These are phyloP conservation scores for Vulpes vulpes DNA, from an alignment of 2,113 vertebrate species.

Conservation along the genomic window DNA sequence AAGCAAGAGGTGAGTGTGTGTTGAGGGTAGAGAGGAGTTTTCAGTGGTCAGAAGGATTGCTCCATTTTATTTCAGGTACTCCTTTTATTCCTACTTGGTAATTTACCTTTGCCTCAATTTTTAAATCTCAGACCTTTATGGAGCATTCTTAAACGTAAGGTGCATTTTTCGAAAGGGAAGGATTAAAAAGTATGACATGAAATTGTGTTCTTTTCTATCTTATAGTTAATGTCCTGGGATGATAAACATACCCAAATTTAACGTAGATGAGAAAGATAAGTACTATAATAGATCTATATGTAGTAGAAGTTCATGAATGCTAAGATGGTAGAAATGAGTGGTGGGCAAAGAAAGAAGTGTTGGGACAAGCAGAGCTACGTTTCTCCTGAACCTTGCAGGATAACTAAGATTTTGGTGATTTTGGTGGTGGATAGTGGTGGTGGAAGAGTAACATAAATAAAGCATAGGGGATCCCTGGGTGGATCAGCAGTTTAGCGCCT, in stretches of 20 bases:
- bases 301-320: not conserved
- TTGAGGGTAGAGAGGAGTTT: not conserved
- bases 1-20: slow-evolving; percentile 89
- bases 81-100: not conserved
- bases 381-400: not conserved
- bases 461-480: too few species aligned
- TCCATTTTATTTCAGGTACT: not conserved
- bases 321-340: not conserved
- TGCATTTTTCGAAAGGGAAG: slow-evolving; percentile 2
- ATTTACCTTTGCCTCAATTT: not conserved
- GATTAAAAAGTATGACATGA: not conserved
- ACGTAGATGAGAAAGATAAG: not conserved
- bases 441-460: not conserved
- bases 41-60: not conserved
- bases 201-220: not conserved
- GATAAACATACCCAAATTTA: not conserved
- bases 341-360: not conserved
- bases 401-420: not conserved
- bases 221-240: not conserved
- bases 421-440: not conserved
- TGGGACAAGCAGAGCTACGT: not conserved
- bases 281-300: not conserved
- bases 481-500: too few species aligned
- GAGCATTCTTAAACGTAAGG: not conserved
- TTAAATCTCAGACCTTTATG: not conserved